Percentiles rank a stretch among this genome's conserved stretches.
Evolutionary conservation across 1,140 invertebrate species (phyloP).

Genomic region (Pseudomyrmex sp.): DNA sequence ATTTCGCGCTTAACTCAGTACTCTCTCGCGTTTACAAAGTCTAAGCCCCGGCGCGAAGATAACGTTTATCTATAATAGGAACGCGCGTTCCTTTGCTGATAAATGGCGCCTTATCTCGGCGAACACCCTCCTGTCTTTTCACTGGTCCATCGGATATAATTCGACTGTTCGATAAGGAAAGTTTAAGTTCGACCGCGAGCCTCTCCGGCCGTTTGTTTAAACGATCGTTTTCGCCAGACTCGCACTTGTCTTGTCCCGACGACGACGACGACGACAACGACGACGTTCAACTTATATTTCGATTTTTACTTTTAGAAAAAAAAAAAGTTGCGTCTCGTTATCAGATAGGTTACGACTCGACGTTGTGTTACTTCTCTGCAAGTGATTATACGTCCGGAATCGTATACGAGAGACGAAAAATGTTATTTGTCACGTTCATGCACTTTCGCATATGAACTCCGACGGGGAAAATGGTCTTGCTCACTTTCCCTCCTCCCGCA

Average conservation of each 20-base stretch:
- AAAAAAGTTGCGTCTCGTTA: no score
- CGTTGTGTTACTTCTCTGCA: neutral
- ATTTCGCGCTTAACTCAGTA: slow-evolving; percentile 16
- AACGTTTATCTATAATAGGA: slow-evolving; percentile 65
- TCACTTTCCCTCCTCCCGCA: neutral
- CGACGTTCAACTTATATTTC: slow-evolving; percentile 13
- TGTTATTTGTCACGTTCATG: neutral
- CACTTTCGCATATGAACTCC: neutral
- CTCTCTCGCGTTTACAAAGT: slow-evolving; percentile 33
- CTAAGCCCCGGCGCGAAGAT: slow-evolving; percentile 35
- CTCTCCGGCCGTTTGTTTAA: slow-evolving; percentile 25
- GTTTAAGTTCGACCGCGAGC: slow-evolving; percentile 34
- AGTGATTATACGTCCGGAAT: neutral
- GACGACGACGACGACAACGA: slow-evolving; percentile 3
- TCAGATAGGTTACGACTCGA: no score
- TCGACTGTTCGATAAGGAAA: slow-evolving; percentile 64
- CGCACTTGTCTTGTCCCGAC: slow-evolving; percentile 30
- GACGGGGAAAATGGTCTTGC: slow-evolving; percentile 33
- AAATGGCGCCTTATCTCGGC: slow-evolving; percentile 65
- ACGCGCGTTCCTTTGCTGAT: slow-evolving; percentile 40
- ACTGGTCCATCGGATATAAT: slow-evolving; percentile 53
- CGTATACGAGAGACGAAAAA: neutral
- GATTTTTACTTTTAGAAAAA: neutral
- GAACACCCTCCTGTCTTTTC: slow-evolving; percentile 19
- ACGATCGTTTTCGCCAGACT: slow-evolving; percentile 19